Percentiles rank a stretch among this genome's conserved stretches.
Evolutionary conservation across 2,113 vertebrate genomes (phyloP).

Genomic region (Ailuropoda melanoleuca): DNA sequence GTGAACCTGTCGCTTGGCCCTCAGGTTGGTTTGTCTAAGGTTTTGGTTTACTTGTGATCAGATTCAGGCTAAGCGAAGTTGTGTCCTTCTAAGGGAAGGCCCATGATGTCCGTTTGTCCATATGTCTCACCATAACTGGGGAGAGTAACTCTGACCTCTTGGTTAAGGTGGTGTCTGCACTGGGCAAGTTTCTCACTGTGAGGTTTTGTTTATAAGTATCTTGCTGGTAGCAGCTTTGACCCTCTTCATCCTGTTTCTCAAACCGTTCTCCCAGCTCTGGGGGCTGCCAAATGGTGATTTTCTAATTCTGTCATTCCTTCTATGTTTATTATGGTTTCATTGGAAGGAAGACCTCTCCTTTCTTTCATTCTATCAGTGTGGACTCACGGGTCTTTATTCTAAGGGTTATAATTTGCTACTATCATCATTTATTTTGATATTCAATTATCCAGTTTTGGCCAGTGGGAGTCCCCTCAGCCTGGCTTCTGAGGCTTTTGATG

Average conservation of each 20-base stretch:
- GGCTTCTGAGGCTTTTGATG: background rate
- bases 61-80: background rate
- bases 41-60: background rate
- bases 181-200: background rate
- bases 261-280: background rate
- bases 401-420: background rate
- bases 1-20: background rate
- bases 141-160: background rate
- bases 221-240: background rate
- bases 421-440: background rate
- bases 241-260: background rate
- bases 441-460: background rate
- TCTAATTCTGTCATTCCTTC: background rate
- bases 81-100: background rate
- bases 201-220: background rate
- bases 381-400: background rate
- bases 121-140: background rate
- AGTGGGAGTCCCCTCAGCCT: background rate
- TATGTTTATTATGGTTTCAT: background rate
- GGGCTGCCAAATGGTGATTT: background rate
- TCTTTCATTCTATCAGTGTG: background rate
- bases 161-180: background rate
- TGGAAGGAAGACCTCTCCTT: background rate
- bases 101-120: fast-evolving
- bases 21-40: background rate